phyloP scores from a whole-genome alignment of 2,113 vertebrate genomes.

The Dolichallabes microphthalmus region DNA sequence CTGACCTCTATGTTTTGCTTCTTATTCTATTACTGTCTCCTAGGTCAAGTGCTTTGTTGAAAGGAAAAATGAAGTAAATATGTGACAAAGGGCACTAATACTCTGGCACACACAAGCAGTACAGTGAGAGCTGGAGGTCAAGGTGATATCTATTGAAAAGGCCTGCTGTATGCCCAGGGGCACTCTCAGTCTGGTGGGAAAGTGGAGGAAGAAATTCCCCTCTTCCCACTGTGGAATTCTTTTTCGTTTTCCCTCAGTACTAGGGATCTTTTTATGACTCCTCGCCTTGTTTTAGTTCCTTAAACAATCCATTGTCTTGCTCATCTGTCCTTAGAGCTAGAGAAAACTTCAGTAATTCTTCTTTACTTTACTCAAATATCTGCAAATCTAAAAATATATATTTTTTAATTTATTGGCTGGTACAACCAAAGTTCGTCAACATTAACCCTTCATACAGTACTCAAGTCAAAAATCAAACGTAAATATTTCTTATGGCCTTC shows the following conservation, averaged over 20 bases:
- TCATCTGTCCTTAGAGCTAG: neutral
- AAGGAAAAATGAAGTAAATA: slow-evolving; percentile 17
- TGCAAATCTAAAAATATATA: no score
- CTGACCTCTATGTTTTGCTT: slow-evolving; percentile 30
- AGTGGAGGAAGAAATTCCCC: slow-evolving; percentile 38
- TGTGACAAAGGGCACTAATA: neutral
- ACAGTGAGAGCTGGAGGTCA: slow-evolving; percentile 25
- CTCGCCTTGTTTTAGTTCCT: neutral
- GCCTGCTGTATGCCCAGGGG: slow-evolving; percentile 23
- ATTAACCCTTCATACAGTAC: neutral
- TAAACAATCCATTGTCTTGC: neutral
- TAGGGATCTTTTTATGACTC: slow-evolving; percentile 14
- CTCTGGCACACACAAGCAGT: slow-evolving; percentile 8
- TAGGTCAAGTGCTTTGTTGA: neutral
- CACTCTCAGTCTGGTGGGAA: slow-evolving; percentile 37
- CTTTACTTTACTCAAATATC: neutral
- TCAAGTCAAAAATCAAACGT: neutral
- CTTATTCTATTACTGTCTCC: neutral
- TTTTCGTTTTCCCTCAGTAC: slow-evolving; percentile 12
- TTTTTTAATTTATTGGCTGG: no score
- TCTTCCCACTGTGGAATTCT: slow-evolving; percentile 44
- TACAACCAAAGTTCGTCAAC: neutral
- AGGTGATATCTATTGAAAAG: slow-evolving; percentile 29
- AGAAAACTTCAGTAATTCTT: neutral
- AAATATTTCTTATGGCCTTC: neutral